Evolutionary conservation across 2,797 vertebrate species (phyloP).

Genomic region (Sebastes cheni): DNA sequence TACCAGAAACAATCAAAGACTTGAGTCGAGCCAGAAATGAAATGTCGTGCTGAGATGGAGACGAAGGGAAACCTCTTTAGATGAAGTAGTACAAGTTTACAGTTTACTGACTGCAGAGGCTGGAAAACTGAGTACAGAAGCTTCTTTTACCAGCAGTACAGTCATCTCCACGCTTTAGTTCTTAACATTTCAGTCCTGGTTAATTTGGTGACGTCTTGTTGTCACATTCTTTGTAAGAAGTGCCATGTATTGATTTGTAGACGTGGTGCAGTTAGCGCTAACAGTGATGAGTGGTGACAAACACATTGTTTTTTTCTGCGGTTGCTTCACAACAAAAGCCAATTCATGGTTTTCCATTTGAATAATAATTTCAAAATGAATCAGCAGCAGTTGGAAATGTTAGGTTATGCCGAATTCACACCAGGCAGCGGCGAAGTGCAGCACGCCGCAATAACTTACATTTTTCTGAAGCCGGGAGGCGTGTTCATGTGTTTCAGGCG

Average conservation of each 20-base stretch:
- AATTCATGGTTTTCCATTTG: no score
- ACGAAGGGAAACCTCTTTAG: neutral
- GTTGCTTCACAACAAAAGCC: neutral
- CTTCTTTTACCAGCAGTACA: no score
- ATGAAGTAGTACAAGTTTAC: neutral
- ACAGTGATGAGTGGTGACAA: neutral
- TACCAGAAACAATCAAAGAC: slow-evolving; percentile 13
- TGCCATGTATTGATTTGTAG: neutral
- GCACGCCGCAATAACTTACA: no score
- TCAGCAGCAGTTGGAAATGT: neutral
- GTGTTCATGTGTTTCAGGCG: no score
- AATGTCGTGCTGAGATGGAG: slow-evolving; percentile 25
- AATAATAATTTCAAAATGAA: neutral
- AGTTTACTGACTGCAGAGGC: neutral
- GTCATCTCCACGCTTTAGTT: neutral
- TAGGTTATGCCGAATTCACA: neutral
- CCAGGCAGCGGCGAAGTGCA: no score
- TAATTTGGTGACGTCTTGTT: neutral
- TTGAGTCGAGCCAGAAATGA: neutral
- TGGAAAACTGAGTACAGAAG: neutral
- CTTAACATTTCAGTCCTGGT: neutral
- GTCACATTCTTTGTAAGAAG: no score
- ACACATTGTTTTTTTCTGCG: neutral
- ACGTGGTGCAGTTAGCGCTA: no score
- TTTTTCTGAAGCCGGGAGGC: no score